These are phyloP conservation scores for Hirudinaria manillensis DNA, from an alignment of 2,888 invertebrate genomes.

Conservation along the genomic window DNA sequence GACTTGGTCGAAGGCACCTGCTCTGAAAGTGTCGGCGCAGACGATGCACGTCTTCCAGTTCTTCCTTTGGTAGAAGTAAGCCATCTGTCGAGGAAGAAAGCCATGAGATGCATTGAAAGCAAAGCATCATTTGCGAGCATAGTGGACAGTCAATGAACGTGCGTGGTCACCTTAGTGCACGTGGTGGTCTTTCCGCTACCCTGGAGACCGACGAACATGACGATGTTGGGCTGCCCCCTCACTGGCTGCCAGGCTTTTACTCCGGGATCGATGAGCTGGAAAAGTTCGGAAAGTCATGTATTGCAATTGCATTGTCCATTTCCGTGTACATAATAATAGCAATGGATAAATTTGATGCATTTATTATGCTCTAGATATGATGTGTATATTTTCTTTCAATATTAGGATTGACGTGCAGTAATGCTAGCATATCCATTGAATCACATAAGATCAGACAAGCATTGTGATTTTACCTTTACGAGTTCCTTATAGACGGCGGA, in stretches of 20 bases:
- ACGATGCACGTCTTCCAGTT: slow-evolving; percentile 98
- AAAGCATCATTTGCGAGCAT: not conserved
- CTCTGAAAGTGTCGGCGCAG: slow-evolving; percentile 98
- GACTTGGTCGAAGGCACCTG: slow-evolving; percentile 98
- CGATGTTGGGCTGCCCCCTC: slow-evolving; percentile 87
- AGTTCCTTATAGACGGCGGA: slow-evolving; percentile 94
- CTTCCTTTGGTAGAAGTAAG: slow-evolving; percentile 95
- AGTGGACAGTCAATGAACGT: not conserved
- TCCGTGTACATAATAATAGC: no score
- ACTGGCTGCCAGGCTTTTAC: slow-evolving; percentile 92
- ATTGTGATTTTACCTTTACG: slow-evolving; percentile 67
- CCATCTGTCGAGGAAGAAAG: slow-evolving; percentile 60
- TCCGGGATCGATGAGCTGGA: slow-evolving; percentile 86
- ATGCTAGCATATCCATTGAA: no score
- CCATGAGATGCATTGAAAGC: not conserved
- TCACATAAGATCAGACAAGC: no score
- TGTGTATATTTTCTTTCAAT: no score
- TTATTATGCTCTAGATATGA: no score
- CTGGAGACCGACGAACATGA: slow-evolving; percentile 99
- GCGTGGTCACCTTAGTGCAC: slow-evolving; percentile 73
- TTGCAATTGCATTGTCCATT: no score
- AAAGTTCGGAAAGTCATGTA: not conserved
- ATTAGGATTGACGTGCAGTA: no score
- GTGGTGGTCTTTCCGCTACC: slow-evolving; percentile 99
- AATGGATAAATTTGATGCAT: no score